Percentiles rank a stretch among this genome's conserved stretches.
phyloP scores from a whole-genome alignment of 2,797 vertebrate species.

The Myiothlypis chrysogaster region DNA sequence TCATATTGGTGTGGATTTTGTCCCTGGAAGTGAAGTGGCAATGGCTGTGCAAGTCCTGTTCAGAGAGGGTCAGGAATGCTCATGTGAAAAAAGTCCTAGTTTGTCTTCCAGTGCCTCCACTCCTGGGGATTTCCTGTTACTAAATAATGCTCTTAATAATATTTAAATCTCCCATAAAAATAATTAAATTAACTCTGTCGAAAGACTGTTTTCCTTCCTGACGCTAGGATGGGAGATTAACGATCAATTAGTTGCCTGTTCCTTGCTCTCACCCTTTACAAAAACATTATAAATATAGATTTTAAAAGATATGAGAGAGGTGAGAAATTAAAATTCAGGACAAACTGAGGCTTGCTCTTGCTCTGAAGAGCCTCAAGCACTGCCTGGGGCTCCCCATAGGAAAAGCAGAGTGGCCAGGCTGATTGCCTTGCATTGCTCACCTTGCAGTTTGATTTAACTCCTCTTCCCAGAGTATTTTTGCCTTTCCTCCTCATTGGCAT shows the following conservation, averaged over 20 bases:
- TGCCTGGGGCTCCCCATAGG: not conserved
- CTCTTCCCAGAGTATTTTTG: not conserved
- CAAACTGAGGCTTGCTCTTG: not conserved
- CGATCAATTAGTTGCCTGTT: not conserved
- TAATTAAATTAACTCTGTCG: not conserved
- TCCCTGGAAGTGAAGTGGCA: not conserved
- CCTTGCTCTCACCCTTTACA: not conserved
- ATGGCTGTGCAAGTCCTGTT: not conserved
- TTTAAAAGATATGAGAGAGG: not conserved
- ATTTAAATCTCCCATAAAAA: constrained; percentile 29
- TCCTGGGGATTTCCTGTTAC: not conserved
- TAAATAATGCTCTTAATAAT: constrained; percentile 13
- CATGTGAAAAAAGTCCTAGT: not conserved
- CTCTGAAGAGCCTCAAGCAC: not conserved
- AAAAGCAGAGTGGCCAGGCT: not conserved
- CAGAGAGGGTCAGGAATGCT: not conserved
- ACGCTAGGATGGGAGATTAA: not conserved
- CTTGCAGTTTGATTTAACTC: not conserved
- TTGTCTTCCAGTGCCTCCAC: not conserved
- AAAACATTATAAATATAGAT: not conserved
- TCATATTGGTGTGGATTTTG: not conserved
- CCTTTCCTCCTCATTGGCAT: not conserved
- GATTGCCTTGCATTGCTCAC: not conserved
- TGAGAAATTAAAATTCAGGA: not conserved
- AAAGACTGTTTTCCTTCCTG: constrained; percentile 26